Conservation (phyloP, 2,888 invertebrate genomes). For the Syrphus vitripennis region DNA sequence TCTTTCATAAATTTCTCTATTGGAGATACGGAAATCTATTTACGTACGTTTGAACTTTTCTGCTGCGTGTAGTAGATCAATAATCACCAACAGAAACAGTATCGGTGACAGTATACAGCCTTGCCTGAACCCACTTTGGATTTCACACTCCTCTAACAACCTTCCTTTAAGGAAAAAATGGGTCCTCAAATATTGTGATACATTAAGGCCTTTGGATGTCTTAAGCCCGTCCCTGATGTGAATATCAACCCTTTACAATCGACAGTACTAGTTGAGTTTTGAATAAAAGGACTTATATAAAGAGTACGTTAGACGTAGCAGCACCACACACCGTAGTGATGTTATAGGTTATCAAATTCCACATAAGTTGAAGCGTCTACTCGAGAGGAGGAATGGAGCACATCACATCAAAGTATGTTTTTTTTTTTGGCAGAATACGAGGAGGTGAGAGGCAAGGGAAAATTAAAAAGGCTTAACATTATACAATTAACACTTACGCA, state of each 20-base stretch:
- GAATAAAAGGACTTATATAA: neutral
- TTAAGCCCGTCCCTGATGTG: neutral
- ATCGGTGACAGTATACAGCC: no score
- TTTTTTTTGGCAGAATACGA: no score
- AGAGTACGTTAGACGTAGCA: slow-evolving; percentile 30
- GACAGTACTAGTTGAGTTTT: slow-evolving; percentile 10
- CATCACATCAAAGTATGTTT: slow-evolving; percentile 20
- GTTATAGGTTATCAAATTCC: slow-evolving; percentile 62
- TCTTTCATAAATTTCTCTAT: no score
- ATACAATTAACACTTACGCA: slow-evolving; percentile 67
- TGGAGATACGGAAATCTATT: no score
- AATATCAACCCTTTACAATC: slow-evolving; percentile 24
- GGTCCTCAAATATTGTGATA: neutral
- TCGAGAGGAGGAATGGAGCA: neutral
- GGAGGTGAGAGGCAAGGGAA: neutral
- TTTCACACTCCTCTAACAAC: no score
- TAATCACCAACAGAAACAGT: no score
- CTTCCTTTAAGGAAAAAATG: no score
- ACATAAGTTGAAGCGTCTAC: slow-evolving; percentile 24
- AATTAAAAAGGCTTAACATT: slow-evolving; percentile 38
- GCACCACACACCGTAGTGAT: slow-evolving; percentile 27
- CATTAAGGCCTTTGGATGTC: neutral
- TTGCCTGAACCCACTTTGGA: no score
- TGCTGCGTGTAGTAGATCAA: no score
- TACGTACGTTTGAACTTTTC: no score